Conservation (phyloP, 2,113 vertebrate genomes). For the Proterorhinus semilunaris region DNA sequence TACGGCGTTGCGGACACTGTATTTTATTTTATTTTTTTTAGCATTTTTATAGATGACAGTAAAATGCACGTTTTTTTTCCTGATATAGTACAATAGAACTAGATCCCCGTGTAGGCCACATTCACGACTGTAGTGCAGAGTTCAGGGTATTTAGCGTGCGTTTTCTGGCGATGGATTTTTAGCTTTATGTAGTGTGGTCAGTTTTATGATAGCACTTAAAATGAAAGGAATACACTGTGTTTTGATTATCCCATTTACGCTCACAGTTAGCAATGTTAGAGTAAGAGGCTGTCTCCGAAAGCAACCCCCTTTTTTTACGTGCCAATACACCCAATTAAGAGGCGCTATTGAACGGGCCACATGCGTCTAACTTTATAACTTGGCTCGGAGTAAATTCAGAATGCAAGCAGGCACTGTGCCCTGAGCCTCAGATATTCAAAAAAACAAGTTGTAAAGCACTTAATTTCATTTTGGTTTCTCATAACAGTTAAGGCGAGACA, state of each 20-base stretch:
- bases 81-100: slow-evolving; percentile 10
- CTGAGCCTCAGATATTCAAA: not conserved
- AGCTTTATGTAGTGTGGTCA: slow-evolving; percentile 30
- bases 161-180: slow-evolving; percentile 20
- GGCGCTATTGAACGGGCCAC: not conserved
- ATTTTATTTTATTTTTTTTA: not conserved
- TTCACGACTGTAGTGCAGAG: slow-evolving; percentile 7
- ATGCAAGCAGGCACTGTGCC: not conserved
- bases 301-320: not conserved
- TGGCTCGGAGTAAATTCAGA: not conserved
- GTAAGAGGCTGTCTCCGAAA: not conserved
- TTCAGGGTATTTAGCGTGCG: slow-evolving; percentile 22
- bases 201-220: slow-evolving; percentile 55
- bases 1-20: slow-evolving; percentile 13
- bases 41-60: slow-evolving; percentile 5
- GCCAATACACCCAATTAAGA: not conserved
- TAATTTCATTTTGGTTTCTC: not conserved
- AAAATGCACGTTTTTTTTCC: slow-evolving; percentile 2
- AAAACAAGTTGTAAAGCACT: not conserved
- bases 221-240: slow-evolving; percentile 29
- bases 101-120: not conserved
- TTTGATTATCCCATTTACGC: slow-evolving; percentile 28
- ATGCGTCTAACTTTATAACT: not conserved
- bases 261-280: slow-evolving; percentile 30
- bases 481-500: not conserved